A percentile compares a stretch with the other conserved stretches of the same genome.
Conservation (phyloP, 2,113 vertebrate genomes). For the Neoarius graeffei region DNA sequence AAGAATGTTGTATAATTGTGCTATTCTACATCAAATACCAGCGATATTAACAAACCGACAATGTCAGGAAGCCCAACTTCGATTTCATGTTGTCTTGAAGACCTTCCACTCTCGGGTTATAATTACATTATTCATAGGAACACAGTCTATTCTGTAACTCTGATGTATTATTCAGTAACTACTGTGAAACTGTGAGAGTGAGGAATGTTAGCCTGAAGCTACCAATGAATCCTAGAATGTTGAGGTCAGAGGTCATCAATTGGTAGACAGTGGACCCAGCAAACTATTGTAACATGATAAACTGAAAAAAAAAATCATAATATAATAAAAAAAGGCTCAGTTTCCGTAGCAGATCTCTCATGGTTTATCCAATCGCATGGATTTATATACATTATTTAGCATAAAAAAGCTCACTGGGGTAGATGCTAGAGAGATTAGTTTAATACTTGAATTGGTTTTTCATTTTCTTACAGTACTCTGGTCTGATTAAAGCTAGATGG, state of each 20-base stretch:
- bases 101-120: background rate
- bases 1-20: background rate
- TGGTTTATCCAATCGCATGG: background rate
- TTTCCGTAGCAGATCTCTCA: background rate
- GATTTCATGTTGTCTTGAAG: background rate
- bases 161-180: conserved; percentile 8
- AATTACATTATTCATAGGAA: background rate
- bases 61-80: background rate
- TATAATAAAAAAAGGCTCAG: background rate
- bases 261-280: background rate
- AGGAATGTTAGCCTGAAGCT: background rate
- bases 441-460: background rate
- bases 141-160: background rate
- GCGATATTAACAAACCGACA: background rate
- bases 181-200: background rate
- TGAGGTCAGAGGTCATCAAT: background rate
- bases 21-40: background rate
- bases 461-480: background rate
- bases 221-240: background rate
- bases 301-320: background rate
- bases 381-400: background rate
- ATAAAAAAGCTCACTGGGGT: background rate
- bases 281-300: background rate
- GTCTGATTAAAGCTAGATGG: background rate
- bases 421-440: background rate